Conservation (phyloP, 2,888 invertebrate genomes). For the Drosophila austrosaltans region DNA sequence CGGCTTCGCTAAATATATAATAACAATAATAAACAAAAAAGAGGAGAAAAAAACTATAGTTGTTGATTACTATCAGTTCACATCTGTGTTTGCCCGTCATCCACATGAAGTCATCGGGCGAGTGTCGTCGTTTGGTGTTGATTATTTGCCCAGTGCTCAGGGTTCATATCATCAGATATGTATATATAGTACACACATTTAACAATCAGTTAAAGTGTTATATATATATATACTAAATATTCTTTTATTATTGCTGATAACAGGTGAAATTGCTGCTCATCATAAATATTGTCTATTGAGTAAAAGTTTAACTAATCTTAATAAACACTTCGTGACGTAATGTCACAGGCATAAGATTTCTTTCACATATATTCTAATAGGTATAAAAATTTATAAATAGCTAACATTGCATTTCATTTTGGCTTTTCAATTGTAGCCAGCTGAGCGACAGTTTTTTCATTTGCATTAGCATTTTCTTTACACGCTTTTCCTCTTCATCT, state of each 20-base stretch:
- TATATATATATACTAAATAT: not conserved
- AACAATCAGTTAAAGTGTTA: not conserved
- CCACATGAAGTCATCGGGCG: conserved; percentile 56
- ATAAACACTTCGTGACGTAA: conserved; percentile 38
- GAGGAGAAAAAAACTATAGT: conserved; percentile 38
- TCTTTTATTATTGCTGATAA: conserved; percentile 36
- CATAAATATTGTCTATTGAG: not conserved
- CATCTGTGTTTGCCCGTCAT: conserved; percentile 34
- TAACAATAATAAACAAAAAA: conserved; percentile 32
- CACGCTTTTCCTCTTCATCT: conserved; percentile 51
- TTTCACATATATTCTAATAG: conserved; percentile 10
- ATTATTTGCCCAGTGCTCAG: conserved; percentile 29
- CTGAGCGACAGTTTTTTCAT: conserved; percentile 48
- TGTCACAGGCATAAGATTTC: conserved; percentile 23
- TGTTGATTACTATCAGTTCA: conserved; percentile 52
- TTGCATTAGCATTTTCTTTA: conserved; percentile 35
- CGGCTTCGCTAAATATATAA: conserved; percentile 68
- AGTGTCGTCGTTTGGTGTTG: conserved; percentile 19
- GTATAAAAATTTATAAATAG: conserved; percentile 57
- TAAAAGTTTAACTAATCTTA: not conserved
- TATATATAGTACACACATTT: not conserved
- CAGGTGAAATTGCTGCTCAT: conserved; percentile 29
- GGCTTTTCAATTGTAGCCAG: conserved; percentile 53
- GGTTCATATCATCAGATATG: not conserved
- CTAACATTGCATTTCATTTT: conserved; percentile 48